A percentile compares a stretch with the other conserved stretches of the same genome.
Conservation (phyloP, 2,888 invertebrate species). For the Apamea anceps region DNA sequence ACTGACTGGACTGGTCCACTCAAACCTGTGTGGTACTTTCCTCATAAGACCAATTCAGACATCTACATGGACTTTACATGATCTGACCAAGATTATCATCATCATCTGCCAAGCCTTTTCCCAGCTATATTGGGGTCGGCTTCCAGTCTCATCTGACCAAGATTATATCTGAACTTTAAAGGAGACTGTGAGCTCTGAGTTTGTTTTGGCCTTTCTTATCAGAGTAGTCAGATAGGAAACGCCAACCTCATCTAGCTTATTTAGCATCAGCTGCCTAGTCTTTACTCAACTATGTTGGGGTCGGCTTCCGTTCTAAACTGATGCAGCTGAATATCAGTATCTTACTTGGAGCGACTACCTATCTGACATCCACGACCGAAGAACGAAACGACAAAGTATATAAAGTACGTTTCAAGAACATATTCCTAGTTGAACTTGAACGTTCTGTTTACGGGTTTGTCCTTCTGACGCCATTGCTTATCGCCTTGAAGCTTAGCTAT, state of each 20-base stretch:
- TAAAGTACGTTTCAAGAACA: background rate
- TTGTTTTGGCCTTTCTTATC: too few relatives aligned
- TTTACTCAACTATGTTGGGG: background rate
- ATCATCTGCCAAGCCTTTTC: too few relatives aligned
- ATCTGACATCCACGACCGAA: background rate
- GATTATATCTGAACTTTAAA: too few relatives aligned
- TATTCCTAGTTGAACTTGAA: background rate
- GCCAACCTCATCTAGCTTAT: background rate
- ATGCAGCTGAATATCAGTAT: background rate
- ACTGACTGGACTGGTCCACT: too few relatives aligned
- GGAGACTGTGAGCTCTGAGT: too few relatives aligned
- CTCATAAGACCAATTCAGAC: too few relatives aligned
- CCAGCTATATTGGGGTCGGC: too few relatives aligned
- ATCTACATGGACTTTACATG: too few relatives aligned
- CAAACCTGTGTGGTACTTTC: too few relatives aligned
- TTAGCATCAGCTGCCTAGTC: background rate
- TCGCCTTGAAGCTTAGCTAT: slow-evolving; percentile 15
- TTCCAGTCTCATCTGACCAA: too few relatives aligned
- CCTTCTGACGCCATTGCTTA: slow-evolving; percentile 29
- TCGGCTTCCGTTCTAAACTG: background rate
- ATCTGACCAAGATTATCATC: too few relatives aligned
- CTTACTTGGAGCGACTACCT: background rate
- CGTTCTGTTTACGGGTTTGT: background rate
- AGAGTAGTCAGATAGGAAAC: too few relatives aligned
- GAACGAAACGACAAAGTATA: background rate